phyloP scores from a whole-genome alignment of 2,797 vertebrate species.

The Sparidentex hasta region DNA sequence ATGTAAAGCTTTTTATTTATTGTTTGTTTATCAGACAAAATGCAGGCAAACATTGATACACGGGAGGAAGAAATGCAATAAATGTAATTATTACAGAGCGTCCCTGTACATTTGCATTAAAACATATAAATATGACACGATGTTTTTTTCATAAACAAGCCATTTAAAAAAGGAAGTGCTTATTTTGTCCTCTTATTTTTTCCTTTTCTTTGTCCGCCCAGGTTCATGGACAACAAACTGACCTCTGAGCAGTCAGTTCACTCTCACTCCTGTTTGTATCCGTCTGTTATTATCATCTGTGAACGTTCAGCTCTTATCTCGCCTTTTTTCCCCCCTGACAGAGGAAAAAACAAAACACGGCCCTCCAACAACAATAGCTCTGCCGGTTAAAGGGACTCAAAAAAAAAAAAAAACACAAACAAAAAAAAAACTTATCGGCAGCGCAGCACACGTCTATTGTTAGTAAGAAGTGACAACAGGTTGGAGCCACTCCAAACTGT shows the following conservation, averaged over 20 bases:
- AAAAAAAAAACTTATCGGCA: constrained; percentile 22
- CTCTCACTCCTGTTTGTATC: not conserved
- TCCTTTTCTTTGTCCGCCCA: not conserved
- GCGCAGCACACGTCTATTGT: constrained; percentile 55
- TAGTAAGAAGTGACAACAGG: constrained; percentile 43
- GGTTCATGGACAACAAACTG: not conserved
- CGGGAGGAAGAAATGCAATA: not conserved
- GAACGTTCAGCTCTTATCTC: constrained; percentile 21
- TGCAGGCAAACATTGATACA: too few relatives aligned
- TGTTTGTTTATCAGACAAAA: not conserved
- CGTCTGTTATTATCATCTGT: constrained; percentile 6
- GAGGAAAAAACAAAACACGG: constrained; percentile 49
- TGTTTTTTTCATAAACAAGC: too few relatives aligned
- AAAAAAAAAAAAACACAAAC: not conserved
- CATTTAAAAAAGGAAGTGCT: too few relatives aligned
- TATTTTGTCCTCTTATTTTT: not conserved
- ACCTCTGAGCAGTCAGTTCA: not conserved
- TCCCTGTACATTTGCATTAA: too few relatives aligned
- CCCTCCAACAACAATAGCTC: constrained; percentile 61
- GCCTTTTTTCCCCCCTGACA: constrained; percentile 22
- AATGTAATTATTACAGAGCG: not conserved
- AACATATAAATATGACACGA: too few relatives aligned
- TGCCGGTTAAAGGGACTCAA: constrained; percentile 7
- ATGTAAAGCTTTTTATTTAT: too few relatives aligned
- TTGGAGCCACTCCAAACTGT: constrained; percentile 49